Conservation (phyloP, 2,113 vertebrate species). For the western clawed frog (Xenopus tropicalis) region UCB_Xtro_10.0 CM004443.2:206444501-206445000, state of each 20-base stretch:
- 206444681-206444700: slow-evolving; percentile 73
- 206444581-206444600: slow-evolving; percentile 63
- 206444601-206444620: slow-evolving; percentile 31
- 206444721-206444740: slow-evolving; percentile 65
- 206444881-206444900: not conserved
- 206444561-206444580: slow-evolving; percentile 65
- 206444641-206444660: slow-evolving; percentile 71
- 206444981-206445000: no score
- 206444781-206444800: slow-evolving; percentile 54
- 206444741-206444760: slow-evolving; percentile 65
- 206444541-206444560: slow-evolving; percentile 66
- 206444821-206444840: not conserved
- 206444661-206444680: slow-evolving; percentile 73
- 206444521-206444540: slow-evolving; percentile 77
- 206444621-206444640: slow-evolving; percentile 41
- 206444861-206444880: not conserved
- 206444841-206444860: not conserved
- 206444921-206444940: no score
- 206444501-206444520: slow-evolving; percentile 81
- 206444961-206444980: no score
- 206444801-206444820: not conserved
- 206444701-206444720: slow-evolving; percentile 76
- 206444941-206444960: no score
- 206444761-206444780: slow-evolving; percentile 68
- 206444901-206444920: no score